Evolutionary conservation across 1,140 invertebrate species (phyloP).

Genomic region (Eurosta solidaginis): DNA sequence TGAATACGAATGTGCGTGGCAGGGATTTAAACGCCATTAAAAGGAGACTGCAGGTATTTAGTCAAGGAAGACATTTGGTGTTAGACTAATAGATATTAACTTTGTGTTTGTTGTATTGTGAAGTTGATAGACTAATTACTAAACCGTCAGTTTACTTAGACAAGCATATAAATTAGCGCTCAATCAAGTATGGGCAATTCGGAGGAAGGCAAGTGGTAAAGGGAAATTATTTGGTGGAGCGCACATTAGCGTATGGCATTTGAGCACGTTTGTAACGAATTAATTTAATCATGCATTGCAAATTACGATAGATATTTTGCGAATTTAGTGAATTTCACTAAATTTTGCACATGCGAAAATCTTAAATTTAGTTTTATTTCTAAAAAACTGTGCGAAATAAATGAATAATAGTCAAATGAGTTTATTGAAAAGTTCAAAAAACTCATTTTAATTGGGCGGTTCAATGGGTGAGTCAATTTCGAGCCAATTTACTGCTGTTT

Average conservation of each 20-base stretch:
- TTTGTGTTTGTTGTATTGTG: background rate
- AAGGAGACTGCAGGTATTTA: background rate
- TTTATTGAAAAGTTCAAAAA: background rate
- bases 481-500: too few relatives aligned
- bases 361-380: background rate
- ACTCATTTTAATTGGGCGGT: background rate
- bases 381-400: background rate
- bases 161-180: slow-evolving; percentile 13
- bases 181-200: slow-evolving; percentile 1
- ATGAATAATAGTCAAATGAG: background rate
- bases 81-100: background rate
- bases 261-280: background rate
- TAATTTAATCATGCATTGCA: slow-evolving; percentile 1
- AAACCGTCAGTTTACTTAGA: slow-evolving; percentile 10
- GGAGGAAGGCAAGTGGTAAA: background rate
- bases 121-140: slow-evolving; percentile 25
- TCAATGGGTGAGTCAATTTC: background rate
- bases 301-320: background rate
- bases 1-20: slow-evolving; percentile 3
- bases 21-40: background rate
- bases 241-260: background rate
- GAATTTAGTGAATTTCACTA: background rate
- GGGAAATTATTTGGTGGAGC: background rate
- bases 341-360: background rate
- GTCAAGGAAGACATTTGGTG: background rate